phyloP scores from a whole-genome alignment of 2,797 vertebrate species.

The Fringilla coelebs region DNA sequence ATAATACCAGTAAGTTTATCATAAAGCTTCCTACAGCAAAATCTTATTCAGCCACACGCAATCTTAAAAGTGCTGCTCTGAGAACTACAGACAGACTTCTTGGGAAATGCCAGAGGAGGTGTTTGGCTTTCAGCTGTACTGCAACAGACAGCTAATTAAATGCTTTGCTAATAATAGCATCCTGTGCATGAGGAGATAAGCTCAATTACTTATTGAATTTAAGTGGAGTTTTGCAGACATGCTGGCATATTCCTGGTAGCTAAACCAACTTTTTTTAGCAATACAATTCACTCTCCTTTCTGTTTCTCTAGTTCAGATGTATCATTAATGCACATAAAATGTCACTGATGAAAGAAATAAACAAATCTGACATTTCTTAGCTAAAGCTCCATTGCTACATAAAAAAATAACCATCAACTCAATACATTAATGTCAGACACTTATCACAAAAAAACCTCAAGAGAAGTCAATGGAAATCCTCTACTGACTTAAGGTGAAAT shows the following conservation, averaged over 20 bases:
- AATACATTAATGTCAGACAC: neutral
- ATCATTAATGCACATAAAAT: neutral
- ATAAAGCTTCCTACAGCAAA: neutral
- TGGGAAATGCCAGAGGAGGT: constrained; percentile 30
- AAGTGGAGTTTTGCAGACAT: neutral
- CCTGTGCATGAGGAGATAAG: constrained; percentile 31
- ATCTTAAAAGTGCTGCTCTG: neutral
- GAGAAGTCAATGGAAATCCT: neutral
- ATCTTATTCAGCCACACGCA: neutral
- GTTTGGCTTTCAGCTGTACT: constrained; percentile 7
- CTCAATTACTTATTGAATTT: constrained; percentile 21
- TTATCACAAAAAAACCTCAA: neutral
- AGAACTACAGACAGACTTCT: constrained; percentile 1
- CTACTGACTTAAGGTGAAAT: neutral
- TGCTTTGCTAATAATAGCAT: constrained; percentile 46
- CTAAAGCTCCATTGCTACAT: neutral
- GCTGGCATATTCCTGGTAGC: neutral
- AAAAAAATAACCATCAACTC: neutral
- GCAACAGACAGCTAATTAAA: constrained; percentile 48
- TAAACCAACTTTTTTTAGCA: neutral
- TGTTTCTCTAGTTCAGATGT: neutral
- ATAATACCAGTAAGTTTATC: neutral
- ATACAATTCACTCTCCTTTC: neutral
- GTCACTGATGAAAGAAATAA: neutral
- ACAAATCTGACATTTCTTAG: neutral